Evolutionary conservation across 2,113 vertebrate species (phyloP).

Genomic region (Thalassarche chlororhynchos): DNA sequence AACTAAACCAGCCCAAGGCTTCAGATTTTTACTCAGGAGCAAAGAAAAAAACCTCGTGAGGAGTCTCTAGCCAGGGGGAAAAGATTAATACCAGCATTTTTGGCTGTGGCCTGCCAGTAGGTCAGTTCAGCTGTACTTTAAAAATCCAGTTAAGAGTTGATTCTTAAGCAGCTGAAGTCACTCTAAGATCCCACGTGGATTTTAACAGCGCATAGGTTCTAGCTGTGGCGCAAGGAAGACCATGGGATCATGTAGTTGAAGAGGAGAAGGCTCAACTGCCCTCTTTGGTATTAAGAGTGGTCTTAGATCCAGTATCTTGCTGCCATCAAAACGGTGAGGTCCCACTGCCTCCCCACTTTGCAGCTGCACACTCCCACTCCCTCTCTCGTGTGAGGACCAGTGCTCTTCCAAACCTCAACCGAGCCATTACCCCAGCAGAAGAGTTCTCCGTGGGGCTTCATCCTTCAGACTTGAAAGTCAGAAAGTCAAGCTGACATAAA

Average conservation of each 20-base stretch:
- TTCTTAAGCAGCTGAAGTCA: background rate
- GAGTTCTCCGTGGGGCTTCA: background rate
- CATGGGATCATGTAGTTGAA: accelerated
- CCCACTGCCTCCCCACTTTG: background rate
- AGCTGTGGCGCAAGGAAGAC: background rate
- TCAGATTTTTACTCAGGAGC: background rate
- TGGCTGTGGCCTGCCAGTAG: background rate
- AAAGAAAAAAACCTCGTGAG: background rate
- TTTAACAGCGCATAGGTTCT: background rate
- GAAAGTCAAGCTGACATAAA: background rate
- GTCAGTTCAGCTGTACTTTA: background rate
- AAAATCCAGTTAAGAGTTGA: background rate
- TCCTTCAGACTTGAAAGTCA: background rate
- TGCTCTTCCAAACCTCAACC: background rate
- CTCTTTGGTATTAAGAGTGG: background rate
- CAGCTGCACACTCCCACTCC: background rate
- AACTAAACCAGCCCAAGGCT: background rate
- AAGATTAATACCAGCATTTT: background rate
- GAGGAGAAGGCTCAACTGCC: background rate
- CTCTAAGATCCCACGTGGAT: background rate
- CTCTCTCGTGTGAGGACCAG: background rate
- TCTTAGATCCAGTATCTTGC: background rate
- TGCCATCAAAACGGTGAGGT: background rate
- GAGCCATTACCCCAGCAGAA: background rate
- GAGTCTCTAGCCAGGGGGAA: background rate